phyloP scores from a whole-genome alignment of 2,113 vertebrate genomes.

The Copsychus sechellarum region DNA sequence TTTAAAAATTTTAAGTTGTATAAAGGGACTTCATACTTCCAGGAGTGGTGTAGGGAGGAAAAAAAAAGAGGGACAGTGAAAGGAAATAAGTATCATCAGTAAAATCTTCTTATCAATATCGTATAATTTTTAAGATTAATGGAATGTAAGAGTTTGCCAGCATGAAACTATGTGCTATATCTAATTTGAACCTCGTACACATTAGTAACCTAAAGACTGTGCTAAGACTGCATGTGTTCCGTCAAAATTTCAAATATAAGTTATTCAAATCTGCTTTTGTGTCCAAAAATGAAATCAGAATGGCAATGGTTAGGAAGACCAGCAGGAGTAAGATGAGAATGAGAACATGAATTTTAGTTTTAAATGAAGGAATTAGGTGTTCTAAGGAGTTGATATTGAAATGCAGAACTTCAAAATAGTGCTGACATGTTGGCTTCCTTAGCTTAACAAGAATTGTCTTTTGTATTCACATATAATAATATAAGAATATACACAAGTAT shows the following conservation, averaged over 20 bases:
- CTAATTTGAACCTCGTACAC: neutral
- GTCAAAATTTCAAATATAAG: neutral
- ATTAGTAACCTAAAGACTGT: neutral
- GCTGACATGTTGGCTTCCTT: neutral
- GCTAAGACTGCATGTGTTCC: neutral
- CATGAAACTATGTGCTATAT: neutral
- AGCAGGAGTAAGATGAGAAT: neutral
- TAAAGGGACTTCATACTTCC: neutral
- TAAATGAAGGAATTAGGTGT: neutral
- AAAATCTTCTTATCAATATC: neutral
- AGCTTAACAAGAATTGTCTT: neutral
- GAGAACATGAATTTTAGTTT: neutral
- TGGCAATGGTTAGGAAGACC: neutral
- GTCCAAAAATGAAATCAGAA: neutral
- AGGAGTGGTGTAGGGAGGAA: fast-evolving
- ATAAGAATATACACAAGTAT: too few relatives aligned
- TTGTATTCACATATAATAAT: neutral
- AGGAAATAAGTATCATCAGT: neutral
- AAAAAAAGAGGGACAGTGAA: neutral
- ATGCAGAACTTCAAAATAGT: neutral
- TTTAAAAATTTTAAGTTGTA: neutral
- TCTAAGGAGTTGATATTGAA: neutral
- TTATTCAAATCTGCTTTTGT: neutral
- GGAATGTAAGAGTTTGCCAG: neutral
- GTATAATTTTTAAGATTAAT: neutral